Evolutionary conservation across 23 tunicate genomes (phyloP).

Genomic region (Oikopleura dioica): DNA sequence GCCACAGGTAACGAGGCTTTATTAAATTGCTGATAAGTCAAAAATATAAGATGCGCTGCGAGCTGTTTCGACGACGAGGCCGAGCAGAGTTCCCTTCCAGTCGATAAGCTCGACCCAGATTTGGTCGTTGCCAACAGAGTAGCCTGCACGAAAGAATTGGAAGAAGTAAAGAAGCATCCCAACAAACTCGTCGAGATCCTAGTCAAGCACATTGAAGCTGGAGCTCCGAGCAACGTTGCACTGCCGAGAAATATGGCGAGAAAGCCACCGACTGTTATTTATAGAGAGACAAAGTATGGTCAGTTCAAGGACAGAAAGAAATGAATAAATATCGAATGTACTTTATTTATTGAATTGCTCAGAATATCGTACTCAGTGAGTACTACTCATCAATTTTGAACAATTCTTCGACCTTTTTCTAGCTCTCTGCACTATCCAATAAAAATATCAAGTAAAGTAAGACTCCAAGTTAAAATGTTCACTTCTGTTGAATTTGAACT

Average conservation of each 20-base stretch:
- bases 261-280: not conserved
- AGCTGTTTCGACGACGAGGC: not conserved
- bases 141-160: not conserved
- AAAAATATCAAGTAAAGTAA: too few species aligned
- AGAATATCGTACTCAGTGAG: too few species aligned
- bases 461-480: too few species aligned
- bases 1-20: slow-evolving; percentile 10
- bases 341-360: too few species aligned
- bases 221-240: not conserved
- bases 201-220: not conserved
- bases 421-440: too few species aligned
- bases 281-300: not conserved
- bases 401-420: too few species aligned
- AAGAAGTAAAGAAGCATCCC: not conserved
- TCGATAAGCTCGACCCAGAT: slow-evolving; percentile 6
- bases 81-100: not conserved
- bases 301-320: not conserved
- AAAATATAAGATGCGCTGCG: not conserved
- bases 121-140: not conserved
- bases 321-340: too few species aligned
- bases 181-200: not conserved
- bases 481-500: too few species aligned
- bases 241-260: not conserved
- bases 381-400: too few species aligned
- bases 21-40: too few species aligned